phyloP scores from a whole-genome alignment of 2,113 vertebrate genomes.

The Istiophorus platypterus region DNA sequence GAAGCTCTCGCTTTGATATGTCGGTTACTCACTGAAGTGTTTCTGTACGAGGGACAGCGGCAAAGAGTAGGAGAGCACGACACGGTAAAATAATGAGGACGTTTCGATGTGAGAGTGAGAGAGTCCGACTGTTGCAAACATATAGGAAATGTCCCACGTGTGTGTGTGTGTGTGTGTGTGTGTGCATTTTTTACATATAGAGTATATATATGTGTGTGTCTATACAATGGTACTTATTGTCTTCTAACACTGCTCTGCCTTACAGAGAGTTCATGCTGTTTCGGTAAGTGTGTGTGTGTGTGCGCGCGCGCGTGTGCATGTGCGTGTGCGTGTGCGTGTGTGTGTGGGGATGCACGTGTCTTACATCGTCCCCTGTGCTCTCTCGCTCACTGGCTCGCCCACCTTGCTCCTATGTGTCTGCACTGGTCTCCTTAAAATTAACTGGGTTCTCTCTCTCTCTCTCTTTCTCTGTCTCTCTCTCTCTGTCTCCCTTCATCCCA shows the following conservation, averaged over 20 bases:
- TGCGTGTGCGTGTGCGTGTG: constrained; percentile 24
- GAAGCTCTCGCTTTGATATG: constrained; percentile 64
- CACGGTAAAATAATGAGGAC: not conserved
- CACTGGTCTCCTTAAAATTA: constrained; percentile 43
- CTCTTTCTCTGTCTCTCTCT: constrained; percentile 20
- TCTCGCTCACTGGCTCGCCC: constrained; percentile 29
- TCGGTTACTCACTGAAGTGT: constrained; percentile 43
- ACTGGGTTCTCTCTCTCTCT: constrained; percentile 48
- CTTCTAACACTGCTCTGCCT: constrained; percentile 82
- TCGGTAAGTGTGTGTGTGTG: constrained; percentile 80
- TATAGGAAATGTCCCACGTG: constrained; percentile 1
- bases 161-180: constrained; percentile 40
- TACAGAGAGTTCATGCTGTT: constrained; percentile 79
- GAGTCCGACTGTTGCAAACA: not conserved
- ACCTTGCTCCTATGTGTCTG: constrained; percentile 35
- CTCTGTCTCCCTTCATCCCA: not conserved
- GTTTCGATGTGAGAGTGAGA: not conserved
- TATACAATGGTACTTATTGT: constrained; percentile 68
- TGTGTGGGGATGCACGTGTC: constrained; percentile 6
- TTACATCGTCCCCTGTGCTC: constrained; percentile 36
- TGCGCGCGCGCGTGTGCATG: constrained; percentile 65
- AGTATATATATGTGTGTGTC: constrained; percentile 37
- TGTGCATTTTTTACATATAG: constrained; percentile 15
- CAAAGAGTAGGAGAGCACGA: not conserved
- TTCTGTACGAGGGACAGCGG: constrained; percentile 20